These are phyloP conservation scores for Pipra filicauda DNA, from an alignment of 2,113 vertebrate genomes.

Conservation along the genomic window DNA sequence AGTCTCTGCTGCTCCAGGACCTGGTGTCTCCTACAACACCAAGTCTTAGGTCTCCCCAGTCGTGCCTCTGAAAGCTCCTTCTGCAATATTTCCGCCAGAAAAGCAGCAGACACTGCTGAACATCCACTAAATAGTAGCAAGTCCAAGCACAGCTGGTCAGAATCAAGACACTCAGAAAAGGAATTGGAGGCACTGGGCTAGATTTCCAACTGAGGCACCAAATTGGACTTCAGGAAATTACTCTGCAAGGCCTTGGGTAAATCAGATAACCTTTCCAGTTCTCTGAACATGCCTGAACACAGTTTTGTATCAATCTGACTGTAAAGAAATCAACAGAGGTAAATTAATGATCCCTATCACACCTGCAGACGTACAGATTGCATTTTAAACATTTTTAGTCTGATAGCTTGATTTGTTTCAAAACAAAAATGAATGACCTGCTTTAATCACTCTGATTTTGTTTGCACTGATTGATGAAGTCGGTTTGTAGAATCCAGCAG, in stretches of 20 bases:
- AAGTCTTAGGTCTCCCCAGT: background rate
- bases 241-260: conserved; percentile 34
- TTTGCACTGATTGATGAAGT: background rate
- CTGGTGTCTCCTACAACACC: background rate
- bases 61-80: background rate
- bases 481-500: background rate
- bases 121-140: background rate
- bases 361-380: background rate
- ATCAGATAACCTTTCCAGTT: conserved; percentile 57
- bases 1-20: background rate
- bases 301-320: conserved; percentile 21
- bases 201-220: background rate
- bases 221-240: conserved; percentile 49
- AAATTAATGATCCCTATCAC: conserved; percentile 45
- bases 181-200: background rate
- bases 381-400: conserved; percentile 10
- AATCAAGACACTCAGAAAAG: background rate
- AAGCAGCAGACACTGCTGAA: background rate
- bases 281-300: conserved; percentile 24
- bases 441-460: background rate
- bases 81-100: background rate
- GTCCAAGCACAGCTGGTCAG: background rate
- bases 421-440: background rate
- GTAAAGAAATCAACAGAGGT: conserved; percentile 31
- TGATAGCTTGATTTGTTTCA: background rate